phyloP scores from a whole-genome alignment of 2,113 vertebrate genomes.

The Sander vitreus region DNA sequence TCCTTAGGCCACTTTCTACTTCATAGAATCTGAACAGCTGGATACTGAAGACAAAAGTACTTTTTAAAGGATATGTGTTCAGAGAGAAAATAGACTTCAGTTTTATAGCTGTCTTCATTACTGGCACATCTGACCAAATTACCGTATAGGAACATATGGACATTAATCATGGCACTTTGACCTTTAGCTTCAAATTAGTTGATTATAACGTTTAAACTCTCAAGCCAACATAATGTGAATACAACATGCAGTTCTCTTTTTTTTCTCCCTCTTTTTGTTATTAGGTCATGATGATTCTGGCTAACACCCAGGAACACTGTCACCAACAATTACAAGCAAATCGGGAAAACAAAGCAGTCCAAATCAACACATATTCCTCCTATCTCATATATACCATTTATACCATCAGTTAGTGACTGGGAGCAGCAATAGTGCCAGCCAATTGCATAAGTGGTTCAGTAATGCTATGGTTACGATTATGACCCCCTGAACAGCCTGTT shows the following conservation, averaged over 20 bases:
- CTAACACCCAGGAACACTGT: neutral
- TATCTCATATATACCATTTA: slow-evolving; percentile 5
- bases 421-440: slow-evolving; percentile 29
- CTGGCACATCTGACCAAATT: neutral
- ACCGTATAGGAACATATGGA: neutral
- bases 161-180: slow-evolving; percentile 21
- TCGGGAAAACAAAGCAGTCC: slow-evolving; percentile 13
- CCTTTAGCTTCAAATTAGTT: slow-evolving; percentile 14
- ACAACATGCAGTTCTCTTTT: neutral
- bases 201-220: slow-evolving; percentile 6
- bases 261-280: neutral
- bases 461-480: slow-evolving; percentile 55
- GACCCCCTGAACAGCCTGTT: slow-evolving; percentile 48
- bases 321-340: neutral
- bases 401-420: slow-evolving; percentile 15
- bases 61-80: slow-evolving; percentile 39
- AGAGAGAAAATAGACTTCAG: slow-evolving; percentile 17
- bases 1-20: slow-evolving; percentile 49
- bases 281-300: slow-evolving; percentile 22
- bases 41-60: slow-evolving; percentile 42
- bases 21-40: slow-evolving; percentile 50
- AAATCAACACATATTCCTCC: slow-evolving; percentile 15
- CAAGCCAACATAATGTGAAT: neutral
- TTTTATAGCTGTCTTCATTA: neutral
- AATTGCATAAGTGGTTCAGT: slow-evolving; percentile 55